phyloP scores from a whole-genome alignment of 2,888 invertebrate genomes.

The Dryomyza anilis region DNA sequence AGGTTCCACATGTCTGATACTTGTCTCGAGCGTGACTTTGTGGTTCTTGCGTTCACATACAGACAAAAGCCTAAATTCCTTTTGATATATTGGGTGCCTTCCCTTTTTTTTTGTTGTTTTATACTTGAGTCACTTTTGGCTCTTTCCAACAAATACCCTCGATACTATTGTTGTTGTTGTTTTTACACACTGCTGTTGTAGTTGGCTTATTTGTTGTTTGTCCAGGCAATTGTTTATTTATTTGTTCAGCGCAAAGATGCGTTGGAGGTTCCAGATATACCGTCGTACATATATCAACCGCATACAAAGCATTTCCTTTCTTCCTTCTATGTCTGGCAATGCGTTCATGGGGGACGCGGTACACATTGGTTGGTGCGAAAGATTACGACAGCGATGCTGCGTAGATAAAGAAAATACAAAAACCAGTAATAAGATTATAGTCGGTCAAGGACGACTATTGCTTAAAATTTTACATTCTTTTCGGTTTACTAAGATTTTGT shows the following conservation, averaged over 20 bases:
- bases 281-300: neutral
- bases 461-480: no score
- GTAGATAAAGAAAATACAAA: conserved; percentile 8
- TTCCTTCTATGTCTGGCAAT: conserved; percentile 10
- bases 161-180: neutral
- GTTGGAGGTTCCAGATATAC: conserved; percentile 38
- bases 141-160: neutral
- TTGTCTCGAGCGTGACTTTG: conserved; percentile 32
- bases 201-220: conserved; percentile 35
- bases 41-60: conserved; percentile 20
- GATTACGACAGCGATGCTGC: conserved; percentile 1
- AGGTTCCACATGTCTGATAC: conserved; percentile 10
- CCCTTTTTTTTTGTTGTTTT: neutral
- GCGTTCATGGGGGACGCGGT: neutral
- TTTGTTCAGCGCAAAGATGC: conserved; percentile 38
- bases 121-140: neutral
- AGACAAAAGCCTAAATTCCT: conserved; percentile 30
- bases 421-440: neutral
- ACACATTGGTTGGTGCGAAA: neutral
- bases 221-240: conserved; percentile 38
- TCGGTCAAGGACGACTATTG: neutral
- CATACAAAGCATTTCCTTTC: conserved; percentile 18
- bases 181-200: conserved; percentile 3
- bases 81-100: conserved; percentile 31
- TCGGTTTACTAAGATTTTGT: no score